Evolutionary conservation across 64 coral and sea anemone species (phyloP).

Genomic region (Cladopsammia gracilis): DNA sequence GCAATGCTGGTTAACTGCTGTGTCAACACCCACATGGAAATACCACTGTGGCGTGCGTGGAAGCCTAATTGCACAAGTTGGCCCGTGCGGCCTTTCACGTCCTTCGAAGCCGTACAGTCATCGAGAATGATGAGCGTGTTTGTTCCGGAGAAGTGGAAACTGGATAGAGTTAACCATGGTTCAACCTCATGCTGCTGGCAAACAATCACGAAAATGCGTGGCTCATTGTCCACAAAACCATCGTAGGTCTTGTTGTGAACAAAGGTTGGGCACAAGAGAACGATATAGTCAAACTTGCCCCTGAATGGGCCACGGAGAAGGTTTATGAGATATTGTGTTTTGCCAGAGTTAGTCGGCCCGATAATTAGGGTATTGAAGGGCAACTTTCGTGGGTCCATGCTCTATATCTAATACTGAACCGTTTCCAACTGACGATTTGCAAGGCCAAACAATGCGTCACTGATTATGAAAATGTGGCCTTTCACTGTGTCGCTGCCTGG

Average conservation of each 20-base stretch:
- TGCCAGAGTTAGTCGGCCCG: too few relatives aligned
- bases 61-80: slow-evolving; percentile 24
- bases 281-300: neutral
- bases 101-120: slow-evolving; percentile 40
- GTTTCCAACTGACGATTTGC: neutral
- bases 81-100: slow-evolving; percentile 10
- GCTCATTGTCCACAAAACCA: neutral
- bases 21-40: slow-evolving; percentile 20
- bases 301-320: too few relatives aligned
- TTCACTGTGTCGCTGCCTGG: too few relatives aligned
- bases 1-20: slow-evolving; percentile 32
- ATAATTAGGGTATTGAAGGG: too few relatives aligned
- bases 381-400: too few relatives aligned
- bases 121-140: slow-evolving; percentile 51
- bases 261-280: neutral
- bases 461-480: too few relatives aligned
- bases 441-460: too few relatives aligned
- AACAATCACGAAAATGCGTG: too few relatives aligned
- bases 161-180: neutral
- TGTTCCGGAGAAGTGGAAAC: neutral
- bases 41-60: neutral
- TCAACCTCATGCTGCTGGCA: slow-evolving; percentile 22
- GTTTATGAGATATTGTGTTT: too few relatives aligned
- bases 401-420: neutral
- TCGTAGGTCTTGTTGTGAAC: neutral